Base-by-base conservation (phyloP, 2,113 vertebrate species). In the Dascyllus trimaculatus region DNA sequence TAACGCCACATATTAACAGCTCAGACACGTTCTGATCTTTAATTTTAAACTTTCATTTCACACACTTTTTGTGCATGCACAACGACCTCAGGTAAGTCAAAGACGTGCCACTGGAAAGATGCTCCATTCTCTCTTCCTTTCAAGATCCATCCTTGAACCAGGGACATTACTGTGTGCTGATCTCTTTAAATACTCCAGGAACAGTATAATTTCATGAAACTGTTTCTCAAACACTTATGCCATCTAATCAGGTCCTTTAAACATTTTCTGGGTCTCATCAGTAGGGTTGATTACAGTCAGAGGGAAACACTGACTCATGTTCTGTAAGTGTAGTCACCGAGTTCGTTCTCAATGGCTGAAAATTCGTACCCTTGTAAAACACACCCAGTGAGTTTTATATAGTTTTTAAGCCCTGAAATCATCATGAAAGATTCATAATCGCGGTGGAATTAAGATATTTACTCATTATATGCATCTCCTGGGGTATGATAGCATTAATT, bases 401-500 rank as follows among this genome's bases (percentile, higher is more conserved):
- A 0, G 3, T 35, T 9, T 60, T 1, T 56, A 1, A 18, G 74
- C 64, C 32, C 56, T 52, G 56, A 68, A n/a, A 35, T 35, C 32
- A 45, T 77, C 54, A 1, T 4, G 21, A 24, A 15, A 57, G 72
- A 60, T 60, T 52, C 29, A 53, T 59, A 10, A 18, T 14, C 21
- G 21, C 43, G 63, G 17, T 52, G 45, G 60, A 75, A 35, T 8
- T 35, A 35, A 35, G 32, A 35, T 35, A 35, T 35, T 35, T 35
- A 40, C 4, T 57, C 38, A 40, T 25, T 58, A 21, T 13, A 21
- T 24, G 25, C 0, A 45, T 48, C 75, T 57, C 67, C 14, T 4
- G 66, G 40, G 66, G n/a, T 40, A n/a, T 49, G 53, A 67, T 25
- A 59, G 29, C 75, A 62, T 54, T 43, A 56, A 45, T 32, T 24